phyloP scores from a whole-genome alignment of 2,113 vertebrate species.

The Fulmarus glacialis region DNA sequence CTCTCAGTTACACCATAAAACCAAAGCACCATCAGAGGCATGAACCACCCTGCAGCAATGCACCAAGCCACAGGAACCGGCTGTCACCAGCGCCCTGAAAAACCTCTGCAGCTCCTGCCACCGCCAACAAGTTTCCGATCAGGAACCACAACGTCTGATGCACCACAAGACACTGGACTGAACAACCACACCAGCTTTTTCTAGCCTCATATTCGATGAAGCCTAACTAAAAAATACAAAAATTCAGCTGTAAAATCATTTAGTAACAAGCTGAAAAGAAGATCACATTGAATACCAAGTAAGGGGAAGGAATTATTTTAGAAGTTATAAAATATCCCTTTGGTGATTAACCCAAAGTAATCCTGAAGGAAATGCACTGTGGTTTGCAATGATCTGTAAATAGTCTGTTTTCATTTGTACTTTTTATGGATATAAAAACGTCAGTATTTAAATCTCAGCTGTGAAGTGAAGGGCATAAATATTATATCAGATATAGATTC shows the following conservation, averaged over 20 bases:
- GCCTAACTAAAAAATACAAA: not conserved
- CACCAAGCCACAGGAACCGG: not conserved
- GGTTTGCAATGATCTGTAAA: not conserved
- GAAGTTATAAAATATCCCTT: not conserved
- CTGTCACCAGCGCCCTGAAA: not conserved
- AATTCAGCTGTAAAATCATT: not conserved
- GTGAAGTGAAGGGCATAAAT: not conserved
- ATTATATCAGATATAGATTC: not conserved
- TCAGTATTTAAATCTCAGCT: not conserved
- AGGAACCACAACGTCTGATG: rapidly evolving
- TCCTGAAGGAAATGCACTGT: not conserved
- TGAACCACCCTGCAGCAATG: not conserved
- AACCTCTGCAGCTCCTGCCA: not conserved
- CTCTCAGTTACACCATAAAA: not conserved
- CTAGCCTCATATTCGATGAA: not conserved
- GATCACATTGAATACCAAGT: not conserved
- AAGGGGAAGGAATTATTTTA: not conserved
- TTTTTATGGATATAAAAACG: not conserved
- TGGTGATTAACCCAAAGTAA: not conserved
- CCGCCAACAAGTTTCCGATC: rapidly evolving
- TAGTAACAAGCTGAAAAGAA: not conserved
- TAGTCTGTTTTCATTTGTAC: not conserved
- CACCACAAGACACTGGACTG: not conserved
- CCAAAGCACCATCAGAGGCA: not conserved
- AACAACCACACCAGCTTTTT: not conserved